Evolutionary conservation across 2,113 vertebrate species (phyloP).

Genomic region (Heptranchias perlo): DNA sequence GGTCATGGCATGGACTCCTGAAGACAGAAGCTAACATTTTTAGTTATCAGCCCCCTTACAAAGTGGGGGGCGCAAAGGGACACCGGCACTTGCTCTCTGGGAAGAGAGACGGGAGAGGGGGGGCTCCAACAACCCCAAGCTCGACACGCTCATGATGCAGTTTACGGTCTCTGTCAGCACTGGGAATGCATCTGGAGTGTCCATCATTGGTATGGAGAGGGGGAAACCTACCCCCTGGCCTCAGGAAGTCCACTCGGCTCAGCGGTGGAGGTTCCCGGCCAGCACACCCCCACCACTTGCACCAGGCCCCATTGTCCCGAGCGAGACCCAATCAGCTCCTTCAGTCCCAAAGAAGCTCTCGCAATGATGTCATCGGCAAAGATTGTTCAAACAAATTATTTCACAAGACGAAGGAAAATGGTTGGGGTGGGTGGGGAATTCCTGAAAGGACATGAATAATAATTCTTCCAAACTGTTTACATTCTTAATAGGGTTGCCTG

Average conservation of each 20-base stretch:
- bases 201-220: no score
- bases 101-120: not conserved
- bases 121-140: not conserved
- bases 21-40: not conserved
- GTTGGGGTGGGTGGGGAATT: not conserved
- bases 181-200: not conserved
- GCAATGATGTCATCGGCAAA: not conserved
- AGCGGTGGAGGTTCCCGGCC: not conserved
- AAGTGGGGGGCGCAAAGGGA: not conserved
- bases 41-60: not conserved
- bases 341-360: not conserved
- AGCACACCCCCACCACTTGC: not conserved
- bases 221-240: not conserved
- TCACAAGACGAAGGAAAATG: not conserved
- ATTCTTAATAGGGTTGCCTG: not conserved
- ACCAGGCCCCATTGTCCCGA: not conserved
- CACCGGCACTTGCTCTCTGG: not conserved
- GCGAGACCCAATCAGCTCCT: not conserved
- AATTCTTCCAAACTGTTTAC: conserved; percentile 12
- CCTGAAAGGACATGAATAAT: not conserved
- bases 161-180: not conserved
- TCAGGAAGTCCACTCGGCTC: not conserved
- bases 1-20: not conserved
- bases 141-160: not conserved
- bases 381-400: not conserved